Base-by-base conservation (phyloP, 2,797 vertebrate species). In the Anguilla marmorata region DNA sequence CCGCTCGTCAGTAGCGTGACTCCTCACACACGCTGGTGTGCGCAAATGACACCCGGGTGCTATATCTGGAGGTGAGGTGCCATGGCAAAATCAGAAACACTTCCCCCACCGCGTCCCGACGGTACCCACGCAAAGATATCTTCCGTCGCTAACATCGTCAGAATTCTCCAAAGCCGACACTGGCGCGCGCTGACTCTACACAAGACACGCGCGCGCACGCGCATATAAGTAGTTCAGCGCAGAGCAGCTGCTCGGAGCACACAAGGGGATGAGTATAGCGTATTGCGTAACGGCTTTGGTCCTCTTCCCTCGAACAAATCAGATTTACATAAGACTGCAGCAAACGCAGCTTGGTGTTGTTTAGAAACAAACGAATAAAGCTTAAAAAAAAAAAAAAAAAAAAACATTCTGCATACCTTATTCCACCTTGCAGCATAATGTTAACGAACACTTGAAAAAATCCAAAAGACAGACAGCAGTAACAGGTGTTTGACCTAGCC, bases 51-150 rank as follows among this genome's bases (percentile, higher is more conserved):
- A 93, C 91, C 54, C 87, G 85, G 74, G 87, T 89, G 90, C 92
- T 91, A 89, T 87, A 94, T 95, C 89, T 92, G 85, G 90, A 89
- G 84, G 91, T 87, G 86, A 91, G 79, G 91, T 92, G 93, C 89
- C 80, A 93, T 92, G 91, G 80, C 27, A 79, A 79, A 41, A 41
- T 48, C 24, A 90, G 80, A 89, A 85, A 37, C 27, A 83, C 16
- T 89, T 90, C 48, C 37, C 2, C 33, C 2, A 48, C n/a, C 24
- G 3, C 41, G 74, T 52, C 85, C 54, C 69, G 76, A 33, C 88
- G 50, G 56, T 19, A 66, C 14, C 41, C 27, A 84, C 33, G 66
- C 48, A 24, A 74, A 85, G 85, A 52, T 27, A 45, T 16, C 0
- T 85, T 12, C 82, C 41, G 63, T 80, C 85, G 54, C 84, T 37